phyloP scores from a whole-genome alignment of 2,113 vertebrate species.

The Halichoeres trimaculatus region DNA sequence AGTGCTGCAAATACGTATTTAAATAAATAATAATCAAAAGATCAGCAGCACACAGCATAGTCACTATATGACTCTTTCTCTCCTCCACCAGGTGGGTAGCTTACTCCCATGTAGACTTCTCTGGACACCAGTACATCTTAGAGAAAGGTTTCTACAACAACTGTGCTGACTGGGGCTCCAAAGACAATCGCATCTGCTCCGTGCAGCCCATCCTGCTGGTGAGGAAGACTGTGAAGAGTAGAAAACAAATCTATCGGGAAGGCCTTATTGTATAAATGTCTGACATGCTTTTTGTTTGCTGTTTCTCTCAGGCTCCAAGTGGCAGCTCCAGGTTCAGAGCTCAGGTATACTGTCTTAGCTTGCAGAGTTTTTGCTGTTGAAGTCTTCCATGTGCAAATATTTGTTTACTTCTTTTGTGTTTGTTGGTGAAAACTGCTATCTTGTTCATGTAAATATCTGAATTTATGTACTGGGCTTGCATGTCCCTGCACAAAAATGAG shows the following conservation, averaged over 20 bases:
- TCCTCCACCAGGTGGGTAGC: constrained; percentile 88
- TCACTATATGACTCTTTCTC: background rate
- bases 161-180: constrained; percentile 92
- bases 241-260: background rate
- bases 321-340: constrained; percentile 41
- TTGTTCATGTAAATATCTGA: background rate
- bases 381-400: background rate
- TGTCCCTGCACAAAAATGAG: background rate
- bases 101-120: constrained; percentile 93
- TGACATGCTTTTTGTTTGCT: background rate
- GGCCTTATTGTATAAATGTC: background rate
- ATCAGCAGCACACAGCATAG: too few species aligned
- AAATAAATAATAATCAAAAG: too few species aligned
- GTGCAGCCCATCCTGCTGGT: constrained; percentile 92
- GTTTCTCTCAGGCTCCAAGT: constrained; percentile 70
- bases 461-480: background rate
- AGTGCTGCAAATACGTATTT: too few species aligned
- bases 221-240: constrained; percentile 24
- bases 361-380: background rate
- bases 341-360: constrained; percentile 59
- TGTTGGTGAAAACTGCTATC: background rate
- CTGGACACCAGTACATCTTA: constrained; percentile 91
- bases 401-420: background rate
- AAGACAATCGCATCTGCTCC: constrained; percentile 85
- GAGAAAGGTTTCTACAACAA: constrained; percentile 95